Percentiles rank a stretch among this genome's conserved stretches.
Evolutionary conservation across 2,113 vertebrate genomes (phyloP).

Genomic region (Erythrocercus mccallii): DNA sequence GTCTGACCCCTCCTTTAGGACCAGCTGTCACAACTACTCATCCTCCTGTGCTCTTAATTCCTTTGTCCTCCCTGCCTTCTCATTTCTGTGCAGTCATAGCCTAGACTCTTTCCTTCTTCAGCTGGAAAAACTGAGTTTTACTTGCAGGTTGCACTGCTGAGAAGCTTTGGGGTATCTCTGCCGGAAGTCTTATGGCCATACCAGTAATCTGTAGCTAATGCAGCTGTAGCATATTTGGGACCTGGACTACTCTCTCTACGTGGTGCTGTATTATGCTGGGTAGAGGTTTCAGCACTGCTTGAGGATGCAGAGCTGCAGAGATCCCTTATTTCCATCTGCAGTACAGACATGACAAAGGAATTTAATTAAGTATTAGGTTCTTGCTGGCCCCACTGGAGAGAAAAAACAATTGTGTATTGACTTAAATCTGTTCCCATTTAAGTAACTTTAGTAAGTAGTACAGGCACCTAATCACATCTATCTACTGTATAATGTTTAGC

Average conservation of each 20-base stretch:
- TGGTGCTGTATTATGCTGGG: background rate
- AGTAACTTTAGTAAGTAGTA: background rate
- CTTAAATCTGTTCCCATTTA: background rate
- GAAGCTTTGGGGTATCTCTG: background rate
- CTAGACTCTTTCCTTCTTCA: background rate
- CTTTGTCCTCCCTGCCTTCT: background rate
- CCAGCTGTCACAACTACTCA: background rate
- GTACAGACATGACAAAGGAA: background rate
- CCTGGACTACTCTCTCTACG: background rate
- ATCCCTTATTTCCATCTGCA: background rate
- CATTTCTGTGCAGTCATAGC: background rate
- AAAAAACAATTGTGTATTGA: background rate
- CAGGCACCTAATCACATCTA: background rate
- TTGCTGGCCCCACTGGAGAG: background rate
- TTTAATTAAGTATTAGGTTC: background rate
- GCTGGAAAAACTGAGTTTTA: background rate
- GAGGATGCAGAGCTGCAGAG: background rate
- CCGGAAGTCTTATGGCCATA: background rate
- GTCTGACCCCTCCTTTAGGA: background rate
- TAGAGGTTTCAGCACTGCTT: background rate
- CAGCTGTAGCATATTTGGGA: accelerated
- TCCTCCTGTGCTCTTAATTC: background rate
- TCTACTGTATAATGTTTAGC: background rate
- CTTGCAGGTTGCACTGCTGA: background rate
- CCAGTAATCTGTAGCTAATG: background rate